These are phyloP conservation scores for Tetranychus cinnabarinus DNA, from an alignment of 1,140 invertebrate genomes.

Conservation along the genomic window DNA sequence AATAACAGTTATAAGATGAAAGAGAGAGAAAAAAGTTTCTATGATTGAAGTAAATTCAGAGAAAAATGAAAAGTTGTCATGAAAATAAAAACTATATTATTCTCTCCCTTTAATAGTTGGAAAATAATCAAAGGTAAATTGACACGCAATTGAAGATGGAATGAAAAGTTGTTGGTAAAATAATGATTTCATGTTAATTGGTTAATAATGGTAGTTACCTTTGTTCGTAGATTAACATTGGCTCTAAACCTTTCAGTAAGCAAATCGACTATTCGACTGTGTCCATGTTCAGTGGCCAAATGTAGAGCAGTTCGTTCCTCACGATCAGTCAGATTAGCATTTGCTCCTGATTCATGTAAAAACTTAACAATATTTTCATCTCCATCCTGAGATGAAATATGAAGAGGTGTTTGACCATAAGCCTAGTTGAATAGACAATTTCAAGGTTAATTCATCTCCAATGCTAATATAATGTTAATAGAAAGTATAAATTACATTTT, in stretches of 20 bases:
- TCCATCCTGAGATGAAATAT: slow-evolving; percentile 81
- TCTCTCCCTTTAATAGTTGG: too few species aligned
- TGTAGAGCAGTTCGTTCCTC: slow-evolving; percentile 85
- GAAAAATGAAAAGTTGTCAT: too few species aligned
- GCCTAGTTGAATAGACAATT: slow-evolving; percentile 27
- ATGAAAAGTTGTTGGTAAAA: too few species aligned
- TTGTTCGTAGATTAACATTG: slow-evolving; percentile 73
- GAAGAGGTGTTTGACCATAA: slow-evolving; percentile 72
- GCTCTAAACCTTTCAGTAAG: slow-evolving; percentile 93
- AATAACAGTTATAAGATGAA: too few species aligned
- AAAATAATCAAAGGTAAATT: too few species aligned
- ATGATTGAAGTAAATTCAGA: too few species aligned
- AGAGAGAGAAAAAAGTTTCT: too few species aligned
- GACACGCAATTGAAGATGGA: too few species aligned
- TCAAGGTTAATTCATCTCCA: background rate
- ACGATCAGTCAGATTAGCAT: slow-evolving; percentile 69
- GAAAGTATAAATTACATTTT: slow-evolving; percentile 36
- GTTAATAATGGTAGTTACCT: slow-evolving; percentile 19
- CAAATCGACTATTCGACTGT: slow-evolving; percentile 79
- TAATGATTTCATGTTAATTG: too few species aligned
- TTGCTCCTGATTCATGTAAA: slow-evolving; percentile 76
- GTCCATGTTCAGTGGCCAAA: slow-evolving; percentile 84
- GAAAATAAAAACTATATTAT: too few species aligned
- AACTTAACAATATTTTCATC: slow-evolving; percentile 83
- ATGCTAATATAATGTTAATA: too few species aligned